Conservation (phyloP, 2,797 vertebrate genomes). For the Phoebastria nigripes region DNA sequence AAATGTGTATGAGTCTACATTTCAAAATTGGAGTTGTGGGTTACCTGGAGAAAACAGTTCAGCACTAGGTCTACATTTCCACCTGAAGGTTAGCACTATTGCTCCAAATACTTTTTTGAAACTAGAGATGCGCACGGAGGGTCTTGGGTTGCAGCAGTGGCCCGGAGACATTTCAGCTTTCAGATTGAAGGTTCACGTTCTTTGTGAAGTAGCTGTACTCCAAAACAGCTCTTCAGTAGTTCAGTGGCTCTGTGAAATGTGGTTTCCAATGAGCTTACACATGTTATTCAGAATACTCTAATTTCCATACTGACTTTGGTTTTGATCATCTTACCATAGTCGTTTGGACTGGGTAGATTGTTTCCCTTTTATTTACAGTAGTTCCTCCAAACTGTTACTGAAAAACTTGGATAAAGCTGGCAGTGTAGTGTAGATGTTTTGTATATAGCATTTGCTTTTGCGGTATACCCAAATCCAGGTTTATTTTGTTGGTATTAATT, state of each 20-base stretch:
- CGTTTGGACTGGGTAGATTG: neutral
- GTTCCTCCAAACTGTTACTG: neutral
- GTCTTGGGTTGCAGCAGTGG: neutral
- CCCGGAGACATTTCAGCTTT: neutral
- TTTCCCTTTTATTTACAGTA: neutral
- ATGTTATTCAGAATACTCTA: neutral
- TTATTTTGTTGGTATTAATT: neutral
- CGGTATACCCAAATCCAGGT: neutral
- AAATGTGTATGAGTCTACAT: accelerated
- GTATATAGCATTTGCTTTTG: neutral
- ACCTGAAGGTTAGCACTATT: neutral
- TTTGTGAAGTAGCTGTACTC: neutral
- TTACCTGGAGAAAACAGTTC: neutral
- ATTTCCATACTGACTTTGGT: neutral
- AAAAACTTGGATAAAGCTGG: neutral
- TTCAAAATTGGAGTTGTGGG: neutral
- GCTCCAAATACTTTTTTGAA: neutral
- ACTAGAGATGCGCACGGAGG: neutral
- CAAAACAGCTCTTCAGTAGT: neutral
- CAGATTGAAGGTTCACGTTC: neutral
- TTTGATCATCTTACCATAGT: neutral
- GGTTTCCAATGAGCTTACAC: neutral
- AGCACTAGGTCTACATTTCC: neutral
- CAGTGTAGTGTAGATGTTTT: neutral
- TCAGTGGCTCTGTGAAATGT: neutral